phyloP scores from a whole-genome alignment of 2,888 invertebrate species.

The Pheosia tremula region DNA sequence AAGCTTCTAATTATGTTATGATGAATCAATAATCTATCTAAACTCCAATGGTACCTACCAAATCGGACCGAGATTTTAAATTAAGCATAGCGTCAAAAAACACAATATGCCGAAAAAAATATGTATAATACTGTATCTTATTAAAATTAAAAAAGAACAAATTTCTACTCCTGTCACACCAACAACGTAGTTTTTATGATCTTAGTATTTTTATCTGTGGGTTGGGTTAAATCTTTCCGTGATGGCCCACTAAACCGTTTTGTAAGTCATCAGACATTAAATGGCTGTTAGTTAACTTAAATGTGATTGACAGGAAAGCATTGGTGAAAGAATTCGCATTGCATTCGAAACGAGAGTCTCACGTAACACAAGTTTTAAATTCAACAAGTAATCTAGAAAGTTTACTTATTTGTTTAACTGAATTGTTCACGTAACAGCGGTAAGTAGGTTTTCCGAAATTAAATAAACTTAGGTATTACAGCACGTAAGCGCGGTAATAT shows the following conservation, averaged over 20 bases:
- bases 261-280: slow-evolving; percentile 4
- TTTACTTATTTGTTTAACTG: slow-evolving; percentile 41
- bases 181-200: no score
- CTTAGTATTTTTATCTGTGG: no score
- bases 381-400: slow-evolving; percentile 66
- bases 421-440: slow-evolving; percentile 45
- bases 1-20: no score
- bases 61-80: no score
- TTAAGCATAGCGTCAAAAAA: no score
- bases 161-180: no score
- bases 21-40: no score
- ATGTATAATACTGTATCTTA: no score
- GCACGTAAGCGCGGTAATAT: slow-evolving; percentile 11
- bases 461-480: slow-evolving; percentile 14
- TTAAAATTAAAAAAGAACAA: no score
- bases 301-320: slow-evolving; percentile 24
- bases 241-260: neutral
- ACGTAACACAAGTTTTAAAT: slow-evolving; percentile 63
- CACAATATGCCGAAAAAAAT: no score
- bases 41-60: no score
- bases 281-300: slow-evolving; percentile 10
- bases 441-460: slow-evolving; percentile 22
- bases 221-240: no score
- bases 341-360: slow-evolving; percentile 34
- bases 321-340: slow-evolving; percentile 14